Base-by-base conservation (phyloP, 1,140 invertebrate genomes). In the Saxidomus purpurata region DNA sequence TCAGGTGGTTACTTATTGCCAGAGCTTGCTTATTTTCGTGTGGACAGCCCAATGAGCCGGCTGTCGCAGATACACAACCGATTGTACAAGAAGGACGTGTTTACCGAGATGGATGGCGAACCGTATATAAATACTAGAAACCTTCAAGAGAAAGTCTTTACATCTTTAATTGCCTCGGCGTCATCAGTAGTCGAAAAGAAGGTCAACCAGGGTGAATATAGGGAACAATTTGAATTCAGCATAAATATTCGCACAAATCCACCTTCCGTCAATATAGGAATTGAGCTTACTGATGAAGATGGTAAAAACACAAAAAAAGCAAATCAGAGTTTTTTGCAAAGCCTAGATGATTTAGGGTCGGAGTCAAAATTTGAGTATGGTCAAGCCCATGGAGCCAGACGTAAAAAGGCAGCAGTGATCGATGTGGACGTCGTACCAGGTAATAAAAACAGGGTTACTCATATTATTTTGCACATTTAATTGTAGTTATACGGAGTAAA, bases 401-500 rank as follows among this genome's bases (percentile, higher is more conserved):
- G n/a, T n/a, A 38, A 43, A 43, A 77, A 59, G 15, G 15, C 43
- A 15, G 15, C 43, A 61, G 28, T 43, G 15, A 52, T 87, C 11
- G 84, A 87, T 79, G 52, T 87, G 15, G 84, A 87, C 59, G 22
- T 87, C 19, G 84, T 87, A 8, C 84, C 84, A 15, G 84, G 47
- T 25, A 34, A 8, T 43, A 43, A 8, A 15, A 43, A 43, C n/a
- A n/a, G n/a, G n/a, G n/a, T n/a, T n/a, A n/a, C n/a, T n/a, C n/a
- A n/a, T n/a, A n/a, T n/a, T n/a, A n/a, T n/a, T n/a, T n/a, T n/a
- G n/a, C n/a, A n/a, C n/a, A n/a, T n/a, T n/a, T n/a, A n/a, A n/a
- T n/a, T n/a, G n/a, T n/a, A n/a, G n/a, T n/a, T n/a, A n/a, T n/a
- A n/a, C n/a, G n/a, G n/a, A n/a, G n/a, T n/a, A n/a, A n/a, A n/a